Percentiles rank a stretch among this genome's conserved stretches.
Conservation (phyloP, 1,140 invertebrate species). For the Wasmannia auropunctata region DNA sequence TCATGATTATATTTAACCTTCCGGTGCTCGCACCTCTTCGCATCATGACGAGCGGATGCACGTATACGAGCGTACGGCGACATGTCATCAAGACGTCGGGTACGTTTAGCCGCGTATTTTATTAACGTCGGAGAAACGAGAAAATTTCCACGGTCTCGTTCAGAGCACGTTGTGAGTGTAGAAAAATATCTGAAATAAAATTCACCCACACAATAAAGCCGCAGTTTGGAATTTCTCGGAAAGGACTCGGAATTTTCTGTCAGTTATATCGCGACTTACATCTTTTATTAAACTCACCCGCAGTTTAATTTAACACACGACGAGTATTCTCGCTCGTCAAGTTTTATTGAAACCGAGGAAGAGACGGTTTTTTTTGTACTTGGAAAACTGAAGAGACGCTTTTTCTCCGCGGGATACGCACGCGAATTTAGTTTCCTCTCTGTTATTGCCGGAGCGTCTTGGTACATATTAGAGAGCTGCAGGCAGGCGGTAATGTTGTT, state of each 20-base stretch:
- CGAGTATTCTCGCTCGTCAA: background rate
- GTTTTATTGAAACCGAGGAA: background rate
- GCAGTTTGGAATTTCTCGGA: background rate
- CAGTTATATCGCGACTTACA: background rate
- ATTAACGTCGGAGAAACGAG: background rate
- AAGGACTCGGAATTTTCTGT: background rate
- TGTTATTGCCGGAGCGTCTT: background rate
- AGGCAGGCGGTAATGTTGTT: background rate
- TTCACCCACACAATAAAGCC: background rate
- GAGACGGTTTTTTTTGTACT: background rate
- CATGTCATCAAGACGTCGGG: background rate
- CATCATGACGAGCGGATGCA: background rate
- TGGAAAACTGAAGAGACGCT: background rate
- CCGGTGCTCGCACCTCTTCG: background rate
- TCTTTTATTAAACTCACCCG: background rate
- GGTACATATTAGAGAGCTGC: background rate
- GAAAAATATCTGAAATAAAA: background rate
- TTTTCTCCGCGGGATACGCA: background rate
- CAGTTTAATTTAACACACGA: background rate
- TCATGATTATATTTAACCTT: conserved; percentile 17
- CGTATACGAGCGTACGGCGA: background rate
- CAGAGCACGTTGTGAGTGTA: background rate
- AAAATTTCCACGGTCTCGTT: background rate
- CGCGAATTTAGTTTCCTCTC: background rate
- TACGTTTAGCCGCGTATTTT: background rate